Evolutionary conservation across 2,888 invertebrate genomes (phyloP), one percentile per base, ranked within the genome.

Genomic region (Neelides folsomi): DNA sequence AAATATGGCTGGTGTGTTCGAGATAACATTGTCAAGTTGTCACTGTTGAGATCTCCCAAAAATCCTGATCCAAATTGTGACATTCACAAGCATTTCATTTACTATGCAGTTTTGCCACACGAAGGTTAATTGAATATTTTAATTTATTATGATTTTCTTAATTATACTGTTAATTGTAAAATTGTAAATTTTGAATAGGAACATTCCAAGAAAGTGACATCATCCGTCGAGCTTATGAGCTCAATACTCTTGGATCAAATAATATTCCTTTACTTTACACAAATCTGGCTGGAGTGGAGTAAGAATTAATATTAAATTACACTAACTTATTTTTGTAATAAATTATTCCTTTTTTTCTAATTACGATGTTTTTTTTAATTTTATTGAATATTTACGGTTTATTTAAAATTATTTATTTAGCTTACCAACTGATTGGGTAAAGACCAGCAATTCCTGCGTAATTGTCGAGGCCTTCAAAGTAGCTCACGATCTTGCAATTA

Each of bases 1-100:
- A 73, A 75, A 57, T 75, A 75, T 62, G 75, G 75, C 38, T 72
- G 71, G 66, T 70, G 71, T 13, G 69, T 69, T n/a, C 60, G 68
- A 5, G 69, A 69, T 45, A 70, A 70, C 50, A 63, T 67, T 7
- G 66, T 75, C 47, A 62, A 70, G 36, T 66, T 75, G 15, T 74
- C 74, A 0, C 68, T 74, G 51, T 65, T 75, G 47, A 63, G 73
- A 10, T 68, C 74, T 0, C 70, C 74, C 0, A 75, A 75, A 62
- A 66, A 69, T 13, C 75, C 75, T 3, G 75, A 75, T 64, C 66
- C 65, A 2, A 66, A 66, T 10, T 71, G 73, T 18, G 75, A 75
- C 62, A 74, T 74, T 70, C 64, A 67, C 37, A 68, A 68, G 44
- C 74, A 75, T 56, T 59, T 59, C 12, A 72, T 75, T 61, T 67